These are phyloP conservation scores for Malurus elegans DNA, from an alignment of 2,113 vertebrate species.

Conservation along the genomic window DNA sequence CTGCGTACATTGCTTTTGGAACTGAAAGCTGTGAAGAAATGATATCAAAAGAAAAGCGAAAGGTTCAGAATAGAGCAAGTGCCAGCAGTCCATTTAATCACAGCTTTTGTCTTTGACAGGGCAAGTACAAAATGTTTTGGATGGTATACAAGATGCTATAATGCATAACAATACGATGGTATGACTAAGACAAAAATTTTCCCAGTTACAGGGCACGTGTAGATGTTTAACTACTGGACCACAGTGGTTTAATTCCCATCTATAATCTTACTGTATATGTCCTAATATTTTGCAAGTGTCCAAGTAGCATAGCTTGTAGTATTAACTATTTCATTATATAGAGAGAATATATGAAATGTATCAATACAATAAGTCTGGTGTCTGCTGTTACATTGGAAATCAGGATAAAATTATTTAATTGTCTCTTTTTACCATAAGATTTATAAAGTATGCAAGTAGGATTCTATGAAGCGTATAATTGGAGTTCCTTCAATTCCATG, in stretches of 20 bases:
- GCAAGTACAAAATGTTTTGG: slow-evolving; percentile 19
- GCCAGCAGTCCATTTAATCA: slow-evolving; percentile 3
- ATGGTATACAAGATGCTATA: neutral
- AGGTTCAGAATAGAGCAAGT: neutral
- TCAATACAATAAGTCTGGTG: neutral
- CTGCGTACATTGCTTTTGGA: neutral
- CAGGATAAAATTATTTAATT: neutral
- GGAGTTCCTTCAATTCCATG: neutral
- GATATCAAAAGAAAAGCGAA: neutral
- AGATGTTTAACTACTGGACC: neutral
- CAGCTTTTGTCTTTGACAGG: slow-evolving; percentile 4
- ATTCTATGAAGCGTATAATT: neutral
- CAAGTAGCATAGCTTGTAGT: neutral
- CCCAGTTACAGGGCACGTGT: neutral
- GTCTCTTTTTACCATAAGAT: neutral
- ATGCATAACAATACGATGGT: neutral
- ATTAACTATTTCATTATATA: neutral
- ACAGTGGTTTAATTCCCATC: neutral
- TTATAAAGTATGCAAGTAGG: neutral
- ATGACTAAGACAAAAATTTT: neutral
- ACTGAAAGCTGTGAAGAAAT: neutral
- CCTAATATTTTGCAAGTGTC: neutral
- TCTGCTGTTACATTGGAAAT: neutral
- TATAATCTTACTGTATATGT: neutral
- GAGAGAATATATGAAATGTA: neutral